Base-by-base conservation (phyloP, 92 coral and sea anemone species). In the Ricordea florida region DNA sequence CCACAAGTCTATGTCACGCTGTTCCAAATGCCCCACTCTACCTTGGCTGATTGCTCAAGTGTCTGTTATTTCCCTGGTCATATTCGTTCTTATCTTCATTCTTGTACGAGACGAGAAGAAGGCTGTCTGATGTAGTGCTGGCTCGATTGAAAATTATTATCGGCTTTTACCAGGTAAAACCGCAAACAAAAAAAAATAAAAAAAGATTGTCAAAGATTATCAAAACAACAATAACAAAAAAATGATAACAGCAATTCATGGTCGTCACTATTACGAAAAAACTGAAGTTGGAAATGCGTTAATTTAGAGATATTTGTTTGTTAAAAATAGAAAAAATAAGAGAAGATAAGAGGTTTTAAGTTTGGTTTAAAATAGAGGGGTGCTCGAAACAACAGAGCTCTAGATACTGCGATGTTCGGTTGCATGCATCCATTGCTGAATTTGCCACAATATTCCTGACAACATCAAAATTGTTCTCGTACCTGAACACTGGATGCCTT, bases 401-500 rank as follows among this genome's bases (percentile, higher is more conserved):
- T n/a, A n/a, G n/a, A n/a, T n/a, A n/a, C n/a, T n/a, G n/a, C n/a
- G n/a, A n/a, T n/a, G n/a, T n/a, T n/a, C n/a, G n/a, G n/a, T n/a
- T n/a, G n/a, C n/a, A n/a, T n/a, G n/a, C n/a, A n/a, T n/a, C n/a
- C n/a, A 76, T 16, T 73, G 79, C 25, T 48, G 79, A 15, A 80
- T 80, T 2, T 66, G 49, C 43, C 79, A 56, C 28, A 60, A 58
- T 35, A 1, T 33, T 48, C 14, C 41, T 85, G 94, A 88, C 85
- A 2, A 85, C 91, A 7, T n/a, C n/a, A n/a, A n/a, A n/a, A n/a
- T n/a, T n/a, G n/a, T n/a, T n/a, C n/a, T n/a, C n/a, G n/a, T n/a
- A 78, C 88, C 16, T 91, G 94, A 3, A 89, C 85, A 15, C 57
- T 89, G 30, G 94, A 86, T 42, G 94, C 94, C 0, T 89, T 89